Evolutionary conservation across 2,797 vertebrate species (phyloP).

Genomic region (Mormyrops attenuatus): DNA sequence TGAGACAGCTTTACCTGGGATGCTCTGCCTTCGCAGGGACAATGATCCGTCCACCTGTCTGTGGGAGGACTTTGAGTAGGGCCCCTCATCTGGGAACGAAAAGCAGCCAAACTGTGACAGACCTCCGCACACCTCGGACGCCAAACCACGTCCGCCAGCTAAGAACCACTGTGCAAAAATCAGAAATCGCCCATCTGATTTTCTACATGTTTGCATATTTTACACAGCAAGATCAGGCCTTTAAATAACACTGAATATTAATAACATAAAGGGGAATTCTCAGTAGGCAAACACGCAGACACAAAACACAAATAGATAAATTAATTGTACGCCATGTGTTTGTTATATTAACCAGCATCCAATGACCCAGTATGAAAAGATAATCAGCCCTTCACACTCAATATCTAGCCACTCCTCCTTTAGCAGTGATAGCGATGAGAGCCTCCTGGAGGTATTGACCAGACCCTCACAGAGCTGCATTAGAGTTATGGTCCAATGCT

Average conservation of each 20-base stretch:
- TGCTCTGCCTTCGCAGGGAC: slow-evolving; percentile 96
- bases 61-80: slow-evolving; percentile 90
- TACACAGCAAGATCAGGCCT: neutral
- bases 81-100: slow-evolving; percentile 91
- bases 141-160: neutral
- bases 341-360: neutral
- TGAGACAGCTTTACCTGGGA: slow-evolving; percentile 75
- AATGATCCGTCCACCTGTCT: slow-evolving; percentile 87
- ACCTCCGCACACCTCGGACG: neutral
- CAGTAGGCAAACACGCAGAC: neutral
- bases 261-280: neutral
- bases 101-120: slow-evolving; percentile 32
- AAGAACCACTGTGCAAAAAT: neutral
- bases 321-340: neutral
- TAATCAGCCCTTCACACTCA: neutral
- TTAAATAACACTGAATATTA: slow-evolving; percentile 12
- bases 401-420: neutral
- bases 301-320: neutral
- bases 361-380: neutral
- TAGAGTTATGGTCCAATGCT: neutral
- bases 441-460: neutral
- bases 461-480: neutral
- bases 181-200: neutral
- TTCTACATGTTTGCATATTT: neutral
- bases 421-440: neutral